Conservation (phyloP, 2,113 vertebrate genomes). For the Sinocyclocheilus anshuiensis region DNA sequence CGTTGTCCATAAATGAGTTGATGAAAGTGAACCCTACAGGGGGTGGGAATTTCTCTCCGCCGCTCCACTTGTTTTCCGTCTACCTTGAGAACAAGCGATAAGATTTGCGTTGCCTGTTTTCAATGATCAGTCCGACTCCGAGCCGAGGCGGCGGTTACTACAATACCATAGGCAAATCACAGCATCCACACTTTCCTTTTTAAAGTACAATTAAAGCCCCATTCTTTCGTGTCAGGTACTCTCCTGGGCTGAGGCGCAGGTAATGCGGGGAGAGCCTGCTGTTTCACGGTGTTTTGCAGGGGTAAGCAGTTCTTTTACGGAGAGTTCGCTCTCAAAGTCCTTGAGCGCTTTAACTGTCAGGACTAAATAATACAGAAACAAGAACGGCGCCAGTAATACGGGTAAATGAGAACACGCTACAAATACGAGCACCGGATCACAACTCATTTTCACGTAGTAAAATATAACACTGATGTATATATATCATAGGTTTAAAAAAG, state of each 20-base stretch:
- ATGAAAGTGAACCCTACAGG: background rate
- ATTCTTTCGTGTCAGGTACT: slow-evolving; percentile 25
- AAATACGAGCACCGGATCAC: background rate
- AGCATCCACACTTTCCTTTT: background rate
- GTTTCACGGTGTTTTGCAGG: slow-evolving; percentile 40
- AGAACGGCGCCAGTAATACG: slow-evolving; percentile 4
- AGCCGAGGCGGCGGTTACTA: slow-evolving; percentile 1
- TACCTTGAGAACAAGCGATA: background rate
- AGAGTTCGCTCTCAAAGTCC: slow-evolving; percentile 26
- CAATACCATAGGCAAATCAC: background rate
- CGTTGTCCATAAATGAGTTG: background rate
- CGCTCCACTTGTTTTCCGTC: slow-evolving; percentile 3
- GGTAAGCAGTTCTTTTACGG: slow-evolving; percentile 27
- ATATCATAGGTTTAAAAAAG: background rate
- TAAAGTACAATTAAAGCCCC: slow-evolving; percentile 13
- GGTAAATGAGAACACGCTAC: background rate
- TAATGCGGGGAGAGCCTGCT: background rate
- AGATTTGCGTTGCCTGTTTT: background rate
- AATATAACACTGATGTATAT: background rate
- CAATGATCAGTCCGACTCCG: background rate
- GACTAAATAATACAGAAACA: slow-evolving; percentile 28
- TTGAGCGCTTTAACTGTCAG: slow-evolving; percentile 33
- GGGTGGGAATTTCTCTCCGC: slow-evolving; percentile 7
- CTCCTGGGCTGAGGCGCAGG: background rate
- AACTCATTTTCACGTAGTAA: background rate